phyloP scores from a whole-genome alignment of 2,888 invertebrate genomes.

The Tipula helvola region DNA sequence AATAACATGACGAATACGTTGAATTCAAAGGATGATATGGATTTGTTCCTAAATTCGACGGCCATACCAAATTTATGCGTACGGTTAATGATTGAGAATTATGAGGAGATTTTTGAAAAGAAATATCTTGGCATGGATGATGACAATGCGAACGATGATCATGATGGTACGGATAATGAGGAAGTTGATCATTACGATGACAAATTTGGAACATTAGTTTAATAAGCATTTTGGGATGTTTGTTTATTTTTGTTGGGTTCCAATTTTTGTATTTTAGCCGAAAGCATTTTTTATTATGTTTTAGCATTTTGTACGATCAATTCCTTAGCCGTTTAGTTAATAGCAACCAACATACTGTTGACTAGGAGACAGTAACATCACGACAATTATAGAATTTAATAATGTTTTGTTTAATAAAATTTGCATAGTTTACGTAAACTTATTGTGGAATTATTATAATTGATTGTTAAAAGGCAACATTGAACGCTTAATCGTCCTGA shows the following conservation, averaged over 20 bases:
- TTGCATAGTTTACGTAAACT: not conserved
- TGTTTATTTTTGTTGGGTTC: too few relatives aligned
- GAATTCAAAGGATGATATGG: not conserved
- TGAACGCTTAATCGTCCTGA: too few relatives aligned
- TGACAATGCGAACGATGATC: not conserved
- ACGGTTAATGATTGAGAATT: not conserved
- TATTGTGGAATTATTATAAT: not conserved
- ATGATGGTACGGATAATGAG: not conserved
- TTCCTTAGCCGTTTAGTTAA: not conserved
- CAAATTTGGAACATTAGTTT: too few relatives aligned
- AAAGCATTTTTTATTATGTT: not conserved
- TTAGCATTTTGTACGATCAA: not conserved
- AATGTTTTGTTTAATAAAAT: not conserved
- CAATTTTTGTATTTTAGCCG: too few relatives aligned
- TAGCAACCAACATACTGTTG: not conserved
- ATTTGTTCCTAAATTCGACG: not conserved
- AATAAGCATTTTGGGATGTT: too few relatives aligned
- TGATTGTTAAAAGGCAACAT: too few relatives aligned
- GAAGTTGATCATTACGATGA: too few relatives aligned
- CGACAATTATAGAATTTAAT: not conserved
- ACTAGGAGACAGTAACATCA: not conserved
- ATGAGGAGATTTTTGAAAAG: constrained; percentile 1
- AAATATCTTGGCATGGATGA: not conserved
- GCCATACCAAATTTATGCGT: not conserved
- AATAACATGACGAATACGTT: not conserved